Evolutionary conservation across 2,888 invertebrate genomes (phyloP), one percentile per base, ranked within the genome.

Genomic region (Panorpa germanica): DNA sequence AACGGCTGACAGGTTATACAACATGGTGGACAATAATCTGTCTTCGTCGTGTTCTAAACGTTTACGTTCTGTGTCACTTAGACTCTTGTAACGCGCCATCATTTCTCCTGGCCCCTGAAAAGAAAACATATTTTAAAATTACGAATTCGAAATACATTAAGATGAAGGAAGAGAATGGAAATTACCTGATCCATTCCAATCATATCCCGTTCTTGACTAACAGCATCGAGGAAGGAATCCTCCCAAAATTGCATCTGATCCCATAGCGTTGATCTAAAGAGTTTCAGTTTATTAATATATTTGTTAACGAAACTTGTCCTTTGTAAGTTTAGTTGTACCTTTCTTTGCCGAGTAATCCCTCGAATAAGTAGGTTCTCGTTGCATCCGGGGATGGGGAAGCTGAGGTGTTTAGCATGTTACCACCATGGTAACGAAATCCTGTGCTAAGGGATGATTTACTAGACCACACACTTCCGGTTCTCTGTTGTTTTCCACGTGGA

Each of bases 231-330:
- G 49, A 98, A 99, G 0, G 91, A 83, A 50, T 98, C 96, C 52
- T 99, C 98, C 98, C 98, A 99, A 56, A 98, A 98, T 48, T 91
- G 90, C 83, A 91, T 88, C 61, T 96, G 91, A 55, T 96, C 95
- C 96, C 96, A 99, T 17, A 98, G 57, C 32, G 71, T 68, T 3
- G 83, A 77, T 39, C 91, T 57, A 24, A 24, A 12, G 12, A 15
- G 12, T 14, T 4, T 13, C 12, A 20, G 9, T 33, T 29, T 10
- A 29, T 19, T 18, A 23, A n/a, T 13, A 13, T 15, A 11, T 11
- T 13, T 33, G 14, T 17, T 34, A 6, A 3, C 22, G 11, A 27
- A 4, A 15, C 23, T n/a, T 19, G 29, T 12, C 10, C 17, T 9
- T 20, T 4, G 15, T 13, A 18, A 7, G 7, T 7, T 8, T n/a